Base-by-base conservation (phyloP, 2,888 invertebrate species). In the Danaus chrysippus region DNA sequence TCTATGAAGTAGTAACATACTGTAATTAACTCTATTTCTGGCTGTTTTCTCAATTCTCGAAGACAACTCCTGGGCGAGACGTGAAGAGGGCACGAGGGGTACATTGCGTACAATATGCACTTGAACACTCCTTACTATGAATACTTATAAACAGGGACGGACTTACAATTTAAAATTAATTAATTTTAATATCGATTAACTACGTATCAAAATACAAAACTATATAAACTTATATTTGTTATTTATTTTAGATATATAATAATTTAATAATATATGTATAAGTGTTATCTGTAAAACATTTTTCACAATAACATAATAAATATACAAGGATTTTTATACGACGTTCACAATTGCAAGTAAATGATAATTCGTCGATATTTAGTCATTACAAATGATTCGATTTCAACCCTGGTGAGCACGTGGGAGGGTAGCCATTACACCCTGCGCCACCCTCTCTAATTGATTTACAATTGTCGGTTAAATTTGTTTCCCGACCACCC, bases 391-490 rank as follows among this genome's bases (percentile, higher is more conserved):
- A 80, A 82, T 81, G 81, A 81, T 80, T 76, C 53, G 68, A 82
- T 70, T 83, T 78, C 88, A 77, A 70, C 82, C 83, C 88, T 84
- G 85, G 70, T 57, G 64, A 73, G 65, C 69, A 70, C 74, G 74
- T 74, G 74, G 78, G 77, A 73, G 81, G 84, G 83, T 75, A 80
- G 85, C 84, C 80, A 82, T 86, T 86, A 84, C 85, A 84, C 87
- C 86, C 81, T 75, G 82, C 81, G 81, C 88, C 88, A 84, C 89
- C 89, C 88, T 78, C 83, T 86, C 87, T 90, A 91, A 90, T 91
- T 91, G 90, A 91, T 91, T 91, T 90, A 91, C 90, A 91, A 91
- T 90, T 90, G 91, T 89, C 86, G 88, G 87, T 86, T 89, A 89
- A 91, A 91, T 91, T 91, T 91, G 91, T 90, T 89, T 90, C 86